phyloP scores from a whole-genome alignment of 2,113 vertebrate species.

The Blennius ocellaris region DNA sequence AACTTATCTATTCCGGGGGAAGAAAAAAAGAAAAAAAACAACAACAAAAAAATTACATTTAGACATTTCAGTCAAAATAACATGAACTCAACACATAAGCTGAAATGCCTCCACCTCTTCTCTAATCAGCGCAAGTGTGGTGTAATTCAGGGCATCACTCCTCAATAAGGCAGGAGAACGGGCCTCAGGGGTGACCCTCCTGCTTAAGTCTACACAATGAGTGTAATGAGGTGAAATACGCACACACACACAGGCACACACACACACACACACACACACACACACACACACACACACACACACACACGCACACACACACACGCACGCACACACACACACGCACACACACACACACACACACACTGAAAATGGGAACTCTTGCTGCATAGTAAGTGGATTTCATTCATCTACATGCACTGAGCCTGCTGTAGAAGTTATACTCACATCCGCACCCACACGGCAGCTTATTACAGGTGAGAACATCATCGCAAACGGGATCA shows the following conservation, averaged over 20 bases:
- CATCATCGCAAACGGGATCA: neutral
- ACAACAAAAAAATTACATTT: conserved; percentile 20
- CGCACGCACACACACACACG: conserved; percentile 5
- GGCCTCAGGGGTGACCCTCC: conserved; percentile 67
- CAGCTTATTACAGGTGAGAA: conserved; percentile 51
- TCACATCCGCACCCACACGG: conserved; percentile 61
- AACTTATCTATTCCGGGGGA: neutral
- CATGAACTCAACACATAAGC: conserved; percentile 12
- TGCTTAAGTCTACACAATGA: conserved; percentile 77
- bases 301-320: conserved; percentile 1
- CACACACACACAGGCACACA: conserved; percentile 28
- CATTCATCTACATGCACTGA: conserved; percentile 77
- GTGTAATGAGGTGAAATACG: conserved; percentile 74
- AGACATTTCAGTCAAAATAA: conserved; percentile 3
- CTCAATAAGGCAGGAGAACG: conserved; percentile 58
- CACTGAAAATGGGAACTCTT: conserved; percentile 49
- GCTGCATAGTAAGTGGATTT: conserved; percentile 76
- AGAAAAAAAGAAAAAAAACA: too few species aligned
- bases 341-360: conserved; percentile 14
- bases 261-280: neutral
- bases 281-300: conserved; percentile 36
- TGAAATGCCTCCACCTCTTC: conserved; percentile 29
- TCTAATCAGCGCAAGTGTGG: conserved; percentile 28
- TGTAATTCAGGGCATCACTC: conserved; percentile 67
- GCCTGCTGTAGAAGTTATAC: conserved; percentile 56